These are phyloP conservation scores for Drosophila planitibia DNA, from an alignment of 2,888 invertebrate genomes.

Conservation along the genomic window DNA sequence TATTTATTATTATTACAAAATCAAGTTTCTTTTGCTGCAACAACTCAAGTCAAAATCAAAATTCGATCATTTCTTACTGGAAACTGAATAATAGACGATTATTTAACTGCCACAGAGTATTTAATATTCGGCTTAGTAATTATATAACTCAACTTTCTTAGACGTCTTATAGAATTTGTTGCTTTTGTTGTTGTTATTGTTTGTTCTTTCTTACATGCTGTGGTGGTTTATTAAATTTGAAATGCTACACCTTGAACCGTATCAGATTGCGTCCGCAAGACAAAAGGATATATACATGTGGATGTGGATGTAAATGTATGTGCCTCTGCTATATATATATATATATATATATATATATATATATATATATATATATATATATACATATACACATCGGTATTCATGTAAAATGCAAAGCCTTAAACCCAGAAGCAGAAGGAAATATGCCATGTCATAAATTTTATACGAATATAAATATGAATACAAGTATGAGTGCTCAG, in stretches of 20 bases:
- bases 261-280: conserved; percentile 71
- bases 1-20: neutral
- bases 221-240: conserved; percentile 75
- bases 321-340: no score
- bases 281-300: conserved; percentile 57
- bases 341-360: conserved; percentile 16
- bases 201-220: conserved; percentile 31
- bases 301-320: neutral
- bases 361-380: conserved; percentile 10
- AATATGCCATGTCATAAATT: conserved; percentile 79
- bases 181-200: conserved; percentile 16
- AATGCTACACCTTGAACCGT: conserved; percentile 74
- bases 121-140: neutral
- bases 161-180: conserved; percentile 18
- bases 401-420: conserved; percentile 73
- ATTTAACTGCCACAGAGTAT: conserved; percentile 12
- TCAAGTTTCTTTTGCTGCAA: neutral
- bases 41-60: neutral
- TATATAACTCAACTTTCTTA: neutral
- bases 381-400: conserved; percentile 46
- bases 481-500: conserved; percentile 39
- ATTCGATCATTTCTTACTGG: neutral
- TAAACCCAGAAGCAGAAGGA: conserved; percentile 58
- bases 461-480: conserved; percentile 59
- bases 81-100: neutral